phyloP scores from a whole-genome alignment of 2,888 invertebrate genomes.

The Folsomia manolachei region DNA sequence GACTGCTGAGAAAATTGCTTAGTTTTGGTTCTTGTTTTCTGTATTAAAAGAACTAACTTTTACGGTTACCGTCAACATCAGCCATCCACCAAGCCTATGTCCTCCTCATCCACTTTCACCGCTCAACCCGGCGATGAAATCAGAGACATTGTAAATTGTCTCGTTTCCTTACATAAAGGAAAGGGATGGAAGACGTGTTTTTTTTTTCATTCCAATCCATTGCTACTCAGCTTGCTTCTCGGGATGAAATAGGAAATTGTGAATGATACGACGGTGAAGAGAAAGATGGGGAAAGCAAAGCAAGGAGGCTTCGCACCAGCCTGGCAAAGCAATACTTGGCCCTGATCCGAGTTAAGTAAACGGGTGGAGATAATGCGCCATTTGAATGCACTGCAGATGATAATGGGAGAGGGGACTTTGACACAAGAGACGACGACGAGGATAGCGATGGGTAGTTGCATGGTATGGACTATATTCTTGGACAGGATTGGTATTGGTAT shows the following conservation, averaged over 20 bases:
- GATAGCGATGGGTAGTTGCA: too few species aligned
- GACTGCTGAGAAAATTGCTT: too few species aligned
- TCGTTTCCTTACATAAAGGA: too few species aligned
- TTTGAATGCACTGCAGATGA: slow-evolving; percentile 10
- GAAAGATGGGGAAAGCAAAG: neutral
- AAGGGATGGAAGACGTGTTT: neutral
- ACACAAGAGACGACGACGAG: neutral
- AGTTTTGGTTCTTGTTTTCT: too few species aligned
- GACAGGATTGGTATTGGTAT: too few species aligned
- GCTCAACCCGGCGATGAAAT: neutral
- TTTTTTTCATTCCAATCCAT: neutral
- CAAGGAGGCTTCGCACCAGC: neutral
- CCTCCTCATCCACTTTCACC: neutral
- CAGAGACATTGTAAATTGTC: neutral
- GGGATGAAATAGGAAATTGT: neutral
- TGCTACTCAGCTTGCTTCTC: neutral
- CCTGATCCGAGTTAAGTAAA: neutral
- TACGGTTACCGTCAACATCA: too few species aligned
- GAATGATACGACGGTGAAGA: neutral
- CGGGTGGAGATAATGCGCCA: slow-evolving; percentile 7
- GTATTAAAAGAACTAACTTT: too few species aligned
- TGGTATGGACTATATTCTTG: too few species aligned
- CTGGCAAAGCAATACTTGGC: neutral
- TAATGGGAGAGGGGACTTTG: neutral
- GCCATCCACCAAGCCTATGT: too few species aligned